Percentiles rank a stretch among this genome's conserved stretches.
Evolutionary conservation across 2,797 vertebrate species (phyloP).

Genomic region (Poliocrania exsul): DNA sequence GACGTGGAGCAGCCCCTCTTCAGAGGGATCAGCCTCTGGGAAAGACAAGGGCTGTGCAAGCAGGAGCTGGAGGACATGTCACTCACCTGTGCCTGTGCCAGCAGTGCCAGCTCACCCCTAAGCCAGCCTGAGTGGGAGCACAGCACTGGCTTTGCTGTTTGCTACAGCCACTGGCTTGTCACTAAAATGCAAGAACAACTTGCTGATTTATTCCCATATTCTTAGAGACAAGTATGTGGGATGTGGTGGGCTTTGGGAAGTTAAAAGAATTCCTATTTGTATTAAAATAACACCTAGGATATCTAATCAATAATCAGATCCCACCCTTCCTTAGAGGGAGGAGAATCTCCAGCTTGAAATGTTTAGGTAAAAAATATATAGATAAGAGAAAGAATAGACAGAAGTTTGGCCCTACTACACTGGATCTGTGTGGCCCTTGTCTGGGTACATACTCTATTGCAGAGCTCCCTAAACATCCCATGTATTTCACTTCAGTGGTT

Average conservation of each 20-base stretch:
- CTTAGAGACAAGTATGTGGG: not conserved
- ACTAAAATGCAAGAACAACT: not conserved
- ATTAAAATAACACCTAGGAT: not conserved
- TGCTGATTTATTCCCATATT: not conserved
- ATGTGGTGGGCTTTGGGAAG: not conserved
- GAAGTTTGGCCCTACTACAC: not conserved
- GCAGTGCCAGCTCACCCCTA: not conserved
- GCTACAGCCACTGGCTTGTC: not conserved
- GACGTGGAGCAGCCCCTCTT: not conserved
- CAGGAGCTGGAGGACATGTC: not conserved
- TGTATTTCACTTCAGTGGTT: not conserved
- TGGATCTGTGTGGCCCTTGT: not conserved
- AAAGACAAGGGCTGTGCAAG: not conserved
- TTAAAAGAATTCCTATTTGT: not conserved
- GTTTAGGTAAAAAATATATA: not conserved
- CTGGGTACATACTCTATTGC: not conserved
- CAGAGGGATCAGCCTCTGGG: not conserved
- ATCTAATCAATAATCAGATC: not conserved
- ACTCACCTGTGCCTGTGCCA: fast-evolving
- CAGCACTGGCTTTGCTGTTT: not conserved
- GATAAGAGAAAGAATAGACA: not conserved
- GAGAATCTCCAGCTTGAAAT: not conserved
- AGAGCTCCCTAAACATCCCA: not conserved
- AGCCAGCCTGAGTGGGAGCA: not conserved
- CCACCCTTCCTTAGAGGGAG: not conserved